Base-by-base conservation (phyloP, 2,113 vertebrate species). In the Pogonocichla stellata region DNA sequence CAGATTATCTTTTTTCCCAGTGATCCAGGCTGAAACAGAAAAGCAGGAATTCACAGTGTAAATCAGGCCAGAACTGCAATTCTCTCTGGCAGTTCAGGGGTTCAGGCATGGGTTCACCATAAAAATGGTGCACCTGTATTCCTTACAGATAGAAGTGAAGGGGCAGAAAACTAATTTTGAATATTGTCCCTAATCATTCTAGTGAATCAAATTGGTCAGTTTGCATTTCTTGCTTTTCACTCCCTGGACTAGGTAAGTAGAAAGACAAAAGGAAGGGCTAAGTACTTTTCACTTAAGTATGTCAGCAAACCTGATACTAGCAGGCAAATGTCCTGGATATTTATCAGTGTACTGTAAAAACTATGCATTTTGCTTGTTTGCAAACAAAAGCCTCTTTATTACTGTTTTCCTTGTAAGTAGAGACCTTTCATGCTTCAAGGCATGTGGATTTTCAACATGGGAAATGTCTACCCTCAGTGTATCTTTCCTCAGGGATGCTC, bases 381-480 rank as follows among this genome's bases (percentile, higher is more conserved):
- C 9, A 69, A 36, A 62, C 34, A 29, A 62, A 66, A 86, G 1
- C 8, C 14, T 89, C 20, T 28, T 84, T 57, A 45, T 47, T 40
- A 31, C 4, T 58, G 5, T 34, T 54, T 48, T 67, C 56, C 60
- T 79, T 62, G 48, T 31, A 84, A 57, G 15, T 73, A 11, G 8
- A 79, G 38, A 22, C 2, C 4, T 66, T 74, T 74, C 12, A 36
- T 0, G 0, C 14, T 62, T 78, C 7, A 5, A 80, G 19, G 7
- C 3, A 23, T 15, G 24, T 23, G 19, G 19, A 71, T 85, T 81
- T 87, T 81, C 66, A 64, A 4, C 5, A 19, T 0, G 25, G 34
- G 24, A n/a, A 42, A 28, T 42, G 26, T 14, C 43, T 81, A 45
- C 13, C 6, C 5, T 29, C 0, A 0, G 7, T 0, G 0, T 29